phyloP scores from a whole-genome alignment of 2,113 vertebrate species.

The Mirounga angustirostris region DNA sequence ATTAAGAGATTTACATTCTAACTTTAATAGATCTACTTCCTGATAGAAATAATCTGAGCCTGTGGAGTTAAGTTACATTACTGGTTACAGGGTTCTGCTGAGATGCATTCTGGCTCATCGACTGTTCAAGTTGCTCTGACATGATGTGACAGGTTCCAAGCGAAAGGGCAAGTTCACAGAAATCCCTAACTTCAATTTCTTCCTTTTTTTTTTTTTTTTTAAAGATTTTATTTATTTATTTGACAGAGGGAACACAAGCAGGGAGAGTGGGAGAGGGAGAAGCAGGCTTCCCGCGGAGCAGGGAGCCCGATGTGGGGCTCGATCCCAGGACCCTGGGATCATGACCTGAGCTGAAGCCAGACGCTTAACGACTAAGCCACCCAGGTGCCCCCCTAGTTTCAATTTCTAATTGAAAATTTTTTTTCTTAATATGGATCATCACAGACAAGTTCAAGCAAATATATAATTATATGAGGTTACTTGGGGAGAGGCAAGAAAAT shows the following conservation, averaged over 20 bases:
- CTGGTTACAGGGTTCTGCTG: not conserved
- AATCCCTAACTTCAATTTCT: slow-evolving; percentile 66
- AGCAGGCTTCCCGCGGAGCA: too few relatives aligned
- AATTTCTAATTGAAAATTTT: slow-evolving; percentile 11
- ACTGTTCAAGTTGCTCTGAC: slow-evolving; percentile 58
- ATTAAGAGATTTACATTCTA: slow-evolving; percentile 56
- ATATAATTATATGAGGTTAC: slow-evolving; percentile 7
- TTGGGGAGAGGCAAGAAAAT: slow-evolving; percentile 15
- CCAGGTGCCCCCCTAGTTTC: slow-evolving; percentile 29
- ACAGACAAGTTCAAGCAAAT: slow-evolving; percentile 83
- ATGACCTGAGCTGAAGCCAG: too few relatives aligned
- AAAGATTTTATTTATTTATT: too few relatives aligned
- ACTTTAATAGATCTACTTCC: not conserved
- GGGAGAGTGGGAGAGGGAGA: too few relatives aligned
- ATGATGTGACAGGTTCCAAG: slow-evolving; percentile 55
- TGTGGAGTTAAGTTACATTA: slow-evolving; percentile 51
- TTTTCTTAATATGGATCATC: slow-evolving; percentile 74
- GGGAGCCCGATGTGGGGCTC: too few relatives aligned
- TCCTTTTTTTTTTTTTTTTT: too few relatives aligned
- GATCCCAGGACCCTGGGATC: too few relatives aligned
- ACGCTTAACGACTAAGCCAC: too few relatives aligned
- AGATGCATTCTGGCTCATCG: slow-evolving; percentile 52
- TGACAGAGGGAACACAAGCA: too few relatives aligned
- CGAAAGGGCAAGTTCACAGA: slow-evolving; percentile 75
- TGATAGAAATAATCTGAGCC: not conserved